These are phyloP conservation scores for Drosophila neonasuta DNA, from an alignment of 2,888 invertebrate species.

Conservation along the genomic window DNA sequence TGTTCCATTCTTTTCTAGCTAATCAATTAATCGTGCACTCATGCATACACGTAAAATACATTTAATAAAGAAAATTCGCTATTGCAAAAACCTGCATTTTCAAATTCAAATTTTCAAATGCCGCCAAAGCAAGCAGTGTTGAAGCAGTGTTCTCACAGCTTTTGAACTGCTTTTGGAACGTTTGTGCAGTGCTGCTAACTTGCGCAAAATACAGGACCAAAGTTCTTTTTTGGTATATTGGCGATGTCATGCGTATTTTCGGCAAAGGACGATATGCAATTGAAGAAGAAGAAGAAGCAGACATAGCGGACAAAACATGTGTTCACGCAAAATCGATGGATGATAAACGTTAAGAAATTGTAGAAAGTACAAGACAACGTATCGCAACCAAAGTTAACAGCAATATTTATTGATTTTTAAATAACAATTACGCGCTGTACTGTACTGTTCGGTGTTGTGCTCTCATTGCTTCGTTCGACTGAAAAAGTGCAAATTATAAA, in stretches of 20 bases:
- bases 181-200: slow-evolving; percentile 25
- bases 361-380: slow-evolving; percentile 16
- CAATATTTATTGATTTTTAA: slow-evolving; percentile 16
- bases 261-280: slow-evolving; percentile 37
- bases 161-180: neutral
- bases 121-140: neutral
- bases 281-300: slow-evolving; percentile 8
- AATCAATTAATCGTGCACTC: slow-evolving; percentile 31
- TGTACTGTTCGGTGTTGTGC: neutral
- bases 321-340: slow-evolving; percentile 74
- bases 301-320: slow-evolving; percentile 52
- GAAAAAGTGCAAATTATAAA: slow-evolving; percentile 13
- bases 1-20: slow-evolving; percentile 51
- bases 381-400: slow-evolving; percentile 29
- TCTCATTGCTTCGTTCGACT: neutral
- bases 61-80: slow-evolving; percentile 6
- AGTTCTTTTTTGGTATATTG: slow-evolving; percentile 20
- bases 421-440: neutral
- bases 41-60: neutral
- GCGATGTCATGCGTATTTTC: slow-evolving; percentile 30
- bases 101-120: slow-evolving; percentile 8
- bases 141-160: slow-evolving; percentile 17
- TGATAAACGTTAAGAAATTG: slow-evolving; percentile 44
- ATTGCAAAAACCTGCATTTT: neutral
- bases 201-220: slow-evolving; percentile 23